Conservation (phyloP, 2,888 invertebrate species). For the Lasius fuliginosus region DNA sequence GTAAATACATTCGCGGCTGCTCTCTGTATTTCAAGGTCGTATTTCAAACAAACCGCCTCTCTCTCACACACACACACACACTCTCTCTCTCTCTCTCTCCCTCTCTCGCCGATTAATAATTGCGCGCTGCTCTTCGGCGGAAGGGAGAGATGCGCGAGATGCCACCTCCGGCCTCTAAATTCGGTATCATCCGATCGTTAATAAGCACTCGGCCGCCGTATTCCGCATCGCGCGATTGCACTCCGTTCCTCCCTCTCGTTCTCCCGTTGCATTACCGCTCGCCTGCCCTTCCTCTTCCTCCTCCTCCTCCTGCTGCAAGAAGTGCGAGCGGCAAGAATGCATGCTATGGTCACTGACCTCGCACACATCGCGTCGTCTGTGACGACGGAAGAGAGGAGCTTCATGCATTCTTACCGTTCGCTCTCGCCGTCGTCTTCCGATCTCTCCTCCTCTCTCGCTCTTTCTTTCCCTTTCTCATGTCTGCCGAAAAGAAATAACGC, state of each 20-base stretch:
- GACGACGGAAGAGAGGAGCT: slow-evolving; percentile 75
- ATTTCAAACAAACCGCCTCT: slow-evolving; percentile 17
- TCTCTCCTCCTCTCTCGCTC: slow-evolving; percentile 12
- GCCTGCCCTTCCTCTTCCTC: slow-evolving; percentile 40
- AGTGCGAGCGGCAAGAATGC: slow-evolving; percentile 73
- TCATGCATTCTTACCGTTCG: slow-evolving; percentile 77
- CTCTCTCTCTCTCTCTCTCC: background rate
- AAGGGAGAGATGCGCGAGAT: slow-evolving; percentile 24
- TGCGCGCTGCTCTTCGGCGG: background rate
- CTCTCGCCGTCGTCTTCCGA: slow-evolving; percentile 62
- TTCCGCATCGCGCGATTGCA: slow-evolving; percentile 54
- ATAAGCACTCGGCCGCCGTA: slow-evolving; percentile 60
- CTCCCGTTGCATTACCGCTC: slow-evolving; percentile 50
- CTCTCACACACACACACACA: too few relatives aligned
- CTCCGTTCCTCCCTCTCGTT: slow-evolving; percentile 52
- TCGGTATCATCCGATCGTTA: slow-evolving; percentile 72
- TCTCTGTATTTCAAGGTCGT: slow-evolving; percentile 2
- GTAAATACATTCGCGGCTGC: slow-evolving; percentile 23
- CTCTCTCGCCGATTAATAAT: slow-evolving; percentile 14
- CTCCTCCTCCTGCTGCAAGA: slow-evolving; percentile 61
- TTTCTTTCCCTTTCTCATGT: slow-evolving; percentile 45
- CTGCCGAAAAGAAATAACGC: slow-evolving; percentile 72
- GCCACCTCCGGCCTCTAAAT: slow-evolving; percentile 67
- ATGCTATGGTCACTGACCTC: slow-evolving; percentile 81
- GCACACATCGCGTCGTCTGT: slow-evolving; percentile 78